phyloP scores from a whole-genome alignment of 2,888 invertebrate genomes.

The Drosophila putrida region DNA sequence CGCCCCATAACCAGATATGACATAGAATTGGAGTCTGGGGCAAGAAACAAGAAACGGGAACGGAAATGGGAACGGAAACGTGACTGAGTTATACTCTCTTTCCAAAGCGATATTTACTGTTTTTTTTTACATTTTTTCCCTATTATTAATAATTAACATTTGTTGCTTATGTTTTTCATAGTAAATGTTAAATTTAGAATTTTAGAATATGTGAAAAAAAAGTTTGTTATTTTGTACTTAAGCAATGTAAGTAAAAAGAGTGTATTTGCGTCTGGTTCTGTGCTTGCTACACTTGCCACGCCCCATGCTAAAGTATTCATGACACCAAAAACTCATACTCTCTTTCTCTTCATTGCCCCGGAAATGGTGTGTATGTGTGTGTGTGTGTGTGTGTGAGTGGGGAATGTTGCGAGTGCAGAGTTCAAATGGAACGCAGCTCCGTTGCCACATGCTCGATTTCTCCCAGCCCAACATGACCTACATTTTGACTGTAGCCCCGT shows the following conservation, averaged over 20 bases:
- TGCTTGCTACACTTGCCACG: slow-evolving; percentile 59
- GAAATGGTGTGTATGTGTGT: slow-evolving; percentile 17
- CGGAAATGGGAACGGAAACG: not conserved
- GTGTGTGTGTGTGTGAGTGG: slow-evolving; percentile 21
- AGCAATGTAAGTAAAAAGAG: no score
- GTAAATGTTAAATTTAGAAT: no score
- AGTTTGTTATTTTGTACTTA: no score
- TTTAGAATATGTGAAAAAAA: no score
- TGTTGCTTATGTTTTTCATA: no score
- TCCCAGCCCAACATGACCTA: slow-evolving; percentile 70
- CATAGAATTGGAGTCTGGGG: slow-evolving; percentile 37
- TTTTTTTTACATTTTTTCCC: no score
- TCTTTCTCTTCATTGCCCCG: slow-evolving; percentile 4
- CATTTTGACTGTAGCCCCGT: slow-evolving; percentile 61
- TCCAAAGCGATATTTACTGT: no score
- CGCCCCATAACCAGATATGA: slow-evolving; percentile 21
- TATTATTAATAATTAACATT: no score
- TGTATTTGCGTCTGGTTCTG: not conserved
- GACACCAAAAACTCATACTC: slow-evolving; percentile 27
- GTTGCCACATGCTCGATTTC: slow-evolving; percentile 31
- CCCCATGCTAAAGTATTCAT: slow-evolving; percentile 66
- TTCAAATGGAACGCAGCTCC: slow-evolving; percentile 46
- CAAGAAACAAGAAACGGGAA: not conserved
- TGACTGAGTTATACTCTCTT: not conserved
- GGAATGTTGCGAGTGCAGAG: slow-evolving; percentile 48